phyloP scores from a whole-genome alignment of 2,113 vertebrate species.

The Gnathonemus longibarbis region DNA sequence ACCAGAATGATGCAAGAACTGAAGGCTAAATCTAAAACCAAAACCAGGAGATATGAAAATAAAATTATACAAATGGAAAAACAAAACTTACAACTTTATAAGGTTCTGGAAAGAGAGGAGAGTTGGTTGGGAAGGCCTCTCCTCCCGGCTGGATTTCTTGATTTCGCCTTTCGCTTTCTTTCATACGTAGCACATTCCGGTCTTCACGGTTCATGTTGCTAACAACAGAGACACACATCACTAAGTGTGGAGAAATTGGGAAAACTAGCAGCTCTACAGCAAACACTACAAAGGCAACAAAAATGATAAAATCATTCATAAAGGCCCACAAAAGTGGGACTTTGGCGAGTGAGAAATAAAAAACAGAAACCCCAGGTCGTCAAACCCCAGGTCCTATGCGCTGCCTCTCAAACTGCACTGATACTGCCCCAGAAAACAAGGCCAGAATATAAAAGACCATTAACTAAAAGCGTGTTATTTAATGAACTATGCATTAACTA shows the following conservation, averaged over 20 bases:
- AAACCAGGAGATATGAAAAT: not conserved
- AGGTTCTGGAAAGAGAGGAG: constrained; percentile 77
- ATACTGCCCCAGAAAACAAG: not conserved
- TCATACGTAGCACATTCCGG: constrained; percentile 98
- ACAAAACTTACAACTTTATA: constrained; percentile 76
- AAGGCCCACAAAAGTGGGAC: not conserved
- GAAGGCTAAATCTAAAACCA: not conserved
- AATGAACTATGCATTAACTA: not conserved
- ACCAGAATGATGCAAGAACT: not conserved
- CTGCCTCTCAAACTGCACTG: not conserved
- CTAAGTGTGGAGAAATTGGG: constrained; percentile 25
- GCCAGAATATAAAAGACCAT: not conserved
- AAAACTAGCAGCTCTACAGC: not conserved
- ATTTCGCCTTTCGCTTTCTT: constrained; percentile 74
- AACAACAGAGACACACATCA: constrained; percentile 57
- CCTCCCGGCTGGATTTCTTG: constrained; percentile 86
- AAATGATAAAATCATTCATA: not conserved
- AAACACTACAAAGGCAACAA: not conserved
- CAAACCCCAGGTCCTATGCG: not conserved
- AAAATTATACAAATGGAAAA: constrained; percentile 4
- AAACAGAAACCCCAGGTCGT: not conserved
- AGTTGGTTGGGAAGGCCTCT: constrained; percentile 91
- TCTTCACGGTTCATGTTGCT: constrained; percentile 99
- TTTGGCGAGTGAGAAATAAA: not conserved
- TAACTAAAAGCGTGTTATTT: not conserved